phyloP scores from a whole-genome alignment of 1,140 invertebrate genomes.

The Ruditapes philippinarum region DNA sequence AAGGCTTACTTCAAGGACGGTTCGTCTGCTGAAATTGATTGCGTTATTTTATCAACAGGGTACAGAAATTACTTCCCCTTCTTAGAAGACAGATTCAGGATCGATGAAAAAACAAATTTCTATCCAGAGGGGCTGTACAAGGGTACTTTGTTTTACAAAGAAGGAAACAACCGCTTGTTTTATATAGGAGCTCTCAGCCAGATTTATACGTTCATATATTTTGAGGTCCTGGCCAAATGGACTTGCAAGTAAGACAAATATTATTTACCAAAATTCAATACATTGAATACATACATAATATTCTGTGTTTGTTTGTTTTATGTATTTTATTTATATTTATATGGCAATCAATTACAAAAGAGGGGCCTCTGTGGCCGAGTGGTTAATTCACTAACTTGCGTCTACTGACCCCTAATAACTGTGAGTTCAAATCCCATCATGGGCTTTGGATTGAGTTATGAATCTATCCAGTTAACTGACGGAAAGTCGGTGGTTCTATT shows the following conservation, averaged over 20 bases:
- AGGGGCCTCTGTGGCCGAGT: too few species aligned
- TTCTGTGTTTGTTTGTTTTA: not conserved
- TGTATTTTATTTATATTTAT: too few species aligned
- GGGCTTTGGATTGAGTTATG: too few species aligned
- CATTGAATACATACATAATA: not conserved
- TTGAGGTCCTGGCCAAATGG: not conserved
- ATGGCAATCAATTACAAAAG: too few species aligned
- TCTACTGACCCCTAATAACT: too few species aligned
- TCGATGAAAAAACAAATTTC: not conserved
- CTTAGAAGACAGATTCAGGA: constrained; percentile 8
- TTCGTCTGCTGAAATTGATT: not conserved
- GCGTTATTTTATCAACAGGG: constrained; percentile 57
- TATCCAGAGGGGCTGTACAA: constrained; percentile 35
- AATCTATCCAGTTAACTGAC: too few species aligned
- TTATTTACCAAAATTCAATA: not conserved
- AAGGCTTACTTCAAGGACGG: constrained; percentile 59
- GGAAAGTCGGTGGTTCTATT: too few species aligned
- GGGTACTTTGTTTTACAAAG: not conserved
- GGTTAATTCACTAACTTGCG: too few species aligned
- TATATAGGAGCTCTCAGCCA: not conserved
- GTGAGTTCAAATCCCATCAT: too few species aligned
- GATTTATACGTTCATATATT: not conserved
- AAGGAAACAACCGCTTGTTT: not conserved
- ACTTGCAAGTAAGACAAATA: not conserved
- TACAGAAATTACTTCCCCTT: too few species aligned